Evolutionary conservation across 2,113 vertebrate genomes (phyloP), one percentile per base, ranked within the genome.

Genomic region (Nicator chloris): DNA sequence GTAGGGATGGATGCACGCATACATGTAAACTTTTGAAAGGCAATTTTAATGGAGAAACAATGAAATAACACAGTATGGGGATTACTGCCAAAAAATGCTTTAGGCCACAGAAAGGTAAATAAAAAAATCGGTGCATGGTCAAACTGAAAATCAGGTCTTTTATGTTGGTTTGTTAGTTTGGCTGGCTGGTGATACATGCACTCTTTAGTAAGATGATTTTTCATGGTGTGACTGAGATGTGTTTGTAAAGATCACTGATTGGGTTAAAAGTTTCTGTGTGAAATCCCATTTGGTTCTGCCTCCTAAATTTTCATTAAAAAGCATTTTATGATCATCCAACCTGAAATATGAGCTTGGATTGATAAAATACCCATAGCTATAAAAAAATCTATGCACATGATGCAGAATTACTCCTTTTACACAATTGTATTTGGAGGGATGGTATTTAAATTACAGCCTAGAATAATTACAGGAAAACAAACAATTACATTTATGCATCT

Each of bases 401-500:
- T 51, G 35, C 30, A 33, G 54, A 91, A 33, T 56, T 77, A 12
- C 13, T 57, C 30, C 82, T 73, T 90, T 92, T 72, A 26, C 6
- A 2, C 40, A 13, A 45, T 16, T 70, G 15, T 57, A 30, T 73
- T 78, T 80, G 54, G 31, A 80, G 39, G 15, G 12, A 47, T 90
- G 54, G 33, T 50, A 73, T 80, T 91, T 95, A 59, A 82, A 72
- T 71, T 60, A 44, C 37, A 91, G 15, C 23, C 28, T 90, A 30
- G 63, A 93, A 70, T 77, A 91, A 80, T 82, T 77, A 69, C 42
- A 85, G 86, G 78, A 87, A 87, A 95, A 45, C 24, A 53, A 71
- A 37, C 51, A 44, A 69, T 65, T 85, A 39, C 21, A n/a, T 86
- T 77, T 23, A 59, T n/a, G 27, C 45, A 63, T 80, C 63, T 91